Base-by-base conservation (phyloP, 1,140 invertebrate species). In the Lutraria rhynchaena region DNA sequence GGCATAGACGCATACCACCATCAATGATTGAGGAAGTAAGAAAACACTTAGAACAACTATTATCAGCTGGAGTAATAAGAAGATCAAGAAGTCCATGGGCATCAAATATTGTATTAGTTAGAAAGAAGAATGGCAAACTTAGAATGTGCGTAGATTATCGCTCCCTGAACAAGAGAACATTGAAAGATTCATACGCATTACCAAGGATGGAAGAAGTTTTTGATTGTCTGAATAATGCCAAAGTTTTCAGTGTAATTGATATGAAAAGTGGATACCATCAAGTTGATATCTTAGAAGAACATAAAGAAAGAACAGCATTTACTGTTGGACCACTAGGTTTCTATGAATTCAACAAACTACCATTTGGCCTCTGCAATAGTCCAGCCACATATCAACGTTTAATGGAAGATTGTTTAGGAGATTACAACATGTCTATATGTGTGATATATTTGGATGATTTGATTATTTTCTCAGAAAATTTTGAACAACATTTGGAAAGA, bases 251-350 rank as follows among this genome's bases (percentile, higher is more conserved):
- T 11, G 87, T 85, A 5, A 61, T 93, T 15, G 91, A 92, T 76
- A 58, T 92, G 53, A 87, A 82, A 67, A 84, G 86, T 55, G 92
- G 91, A 9, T 93, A 89, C 83, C 90, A 88, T 73, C 91, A 93
- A 65, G 85, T 92, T 0, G 22, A 57, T 13, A 75, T 92, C 0
- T 51, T 87, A 44, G 81, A 88, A 49, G 24, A 24, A 1, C 75
- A 78, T 29, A 78, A 67, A 67, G 60, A 78, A 41, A 27, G 75
- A n/a, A 78, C 75, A 33, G 63, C 75, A 7, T 78, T 78, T 41
- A 78, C 75, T 1, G 75, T 67, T 35, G 60, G 75, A 55, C 29
- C 75, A 3, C 49, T 78, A 41, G 60, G 75, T 33, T 63, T 78
- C 19, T 78, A 41, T 27, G 57, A 78, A 19, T 78, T 37, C n/a